A percentile compares a stretch with the other conserved stretches of the same genome.
Evolutionary conservation across 1,140 invertebrate species (phyloP).

Genomic region (Theocolax elegans): DNA sequence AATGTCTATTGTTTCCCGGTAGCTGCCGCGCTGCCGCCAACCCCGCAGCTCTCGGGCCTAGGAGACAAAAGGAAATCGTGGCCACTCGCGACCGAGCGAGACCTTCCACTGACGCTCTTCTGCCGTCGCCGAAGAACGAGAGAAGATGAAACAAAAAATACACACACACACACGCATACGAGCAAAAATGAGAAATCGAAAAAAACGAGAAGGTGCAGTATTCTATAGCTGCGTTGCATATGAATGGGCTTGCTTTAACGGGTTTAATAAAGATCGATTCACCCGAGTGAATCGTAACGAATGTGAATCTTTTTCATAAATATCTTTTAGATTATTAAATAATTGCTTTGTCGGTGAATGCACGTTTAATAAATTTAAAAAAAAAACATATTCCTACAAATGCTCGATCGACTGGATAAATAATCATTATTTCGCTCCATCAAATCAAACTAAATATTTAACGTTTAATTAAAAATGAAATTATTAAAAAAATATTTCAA

Average conservation of each 20-base stretch:
- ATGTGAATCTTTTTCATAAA: no score
- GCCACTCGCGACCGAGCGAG: conserved; percentile 10
- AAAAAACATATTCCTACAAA: no score
- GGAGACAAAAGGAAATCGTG: conserved; percentile 54
- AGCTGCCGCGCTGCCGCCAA: conserved; percentile 42
- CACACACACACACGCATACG: no score
- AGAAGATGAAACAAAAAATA: background rate
- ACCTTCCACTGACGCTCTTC: background rate
- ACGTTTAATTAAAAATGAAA: no score
- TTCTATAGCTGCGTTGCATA: conserved; percentile 4
- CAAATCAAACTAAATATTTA: no score
- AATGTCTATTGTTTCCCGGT: conserved; percentile 64
- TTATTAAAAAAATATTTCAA: no score
- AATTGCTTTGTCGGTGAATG: no score
- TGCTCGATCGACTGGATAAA: no score
- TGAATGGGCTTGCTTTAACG: background rate
- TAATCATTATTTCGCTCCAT: no score
- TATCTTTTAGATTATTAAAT: no score
- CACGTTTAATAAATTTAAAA: no score
- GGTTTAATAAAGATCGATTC: conserved; percentile 22
- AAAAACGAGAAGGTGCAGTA: background rate
- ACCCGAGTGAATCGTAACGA: no score
- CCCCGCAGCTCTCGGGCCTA: conserved; percentile 6
- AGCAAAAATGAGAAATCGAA: background rate
- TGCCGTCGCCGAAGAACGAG: background rate